phyloP scores from a whole-genome alignment of 2,888 invertebrate species.

The Ormyrus labotus region DNA sequence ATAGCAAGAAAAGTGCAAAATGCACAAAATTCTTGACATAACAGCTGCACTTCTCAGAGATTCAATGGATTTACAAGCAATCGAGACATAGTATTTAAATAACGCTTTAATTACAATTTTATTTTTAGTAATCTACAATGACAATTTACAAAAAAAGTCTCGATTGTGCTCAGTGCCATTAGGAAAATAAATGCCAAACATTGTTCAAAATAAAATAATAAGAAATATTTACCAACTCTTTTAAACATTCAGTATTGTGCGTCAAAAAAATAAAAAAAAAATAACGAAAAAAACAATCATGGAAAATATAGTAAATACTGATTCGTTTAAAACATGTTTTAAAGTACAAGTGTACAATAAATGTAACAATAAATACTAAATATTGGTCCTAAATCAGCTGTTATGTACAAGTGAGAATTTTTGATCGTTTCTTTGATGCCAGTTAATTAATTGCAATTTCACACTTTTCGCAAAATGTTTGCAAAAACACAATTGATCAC shows the following conservation, averaged over 20 bases:
- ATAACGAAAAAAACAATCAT: background rate
- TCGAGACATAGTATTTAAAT: conserved; percentile 14
- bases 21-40: conserved; percentile 45
- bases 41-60: conserved; percentile 47
- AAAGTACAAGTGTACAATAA: conserved; percentile 31
- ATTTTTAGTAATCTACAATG: conserved; percentile 13
- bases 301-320: conserved; percentile 41
- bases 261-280: conserved; percentile 43
- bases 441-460: conserved; percentile 29
- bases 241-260: conserved; percentile 27
- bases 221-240: conserved; percentile 29
- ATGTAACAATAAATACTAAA: conserved; percentile 44
- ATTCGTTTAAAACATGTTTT: conserved; percentile 32
- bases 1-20: conserved; percentile 50
- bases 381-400: conserved; percentile 53
- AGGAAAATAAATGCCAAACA: conserved; percentile 42
- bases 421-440: conserved; percentile 19
- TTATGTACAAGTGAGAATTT: conserved; percentile 49
- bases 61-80: conserved; percentile 24
- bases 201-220: conserved; percentile 17
- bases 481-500: conserved; percentile 13
- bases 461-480: conserved; percentile 48
- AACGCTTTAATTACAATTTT: conserved; percentile 17
- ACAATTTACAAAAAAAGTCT: conserved; percentile 27
- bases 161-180: conserved; percentile 8